phyloP scores from a whole-genome alignment of 1,140 invertebrate genomes.

The Thereuonema tuberculata region DNA sequence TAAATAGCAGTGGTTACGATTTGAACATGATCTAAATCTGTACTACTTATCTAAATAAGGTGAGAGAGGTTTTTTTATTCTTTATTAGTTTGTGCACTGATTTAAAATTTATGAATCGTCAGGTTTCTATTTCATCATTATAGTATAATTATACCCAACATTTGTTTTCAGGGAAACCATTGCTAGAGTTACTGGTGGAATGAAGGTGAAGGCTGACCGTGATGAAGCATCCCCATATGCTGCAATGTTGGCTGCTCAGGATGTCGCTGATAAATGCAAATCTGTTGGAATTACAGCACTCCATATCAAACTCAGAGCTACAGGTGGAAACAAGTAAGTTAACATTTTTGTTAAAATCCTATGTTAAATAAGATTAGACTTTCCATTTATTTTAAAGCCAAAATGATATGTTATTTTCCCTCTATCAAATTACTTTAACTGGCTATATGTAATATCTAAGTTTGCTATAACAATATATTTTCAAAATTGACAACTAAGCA shows the following conservation, averaged over 20 bases:
- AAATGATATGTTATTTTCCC: background rate
- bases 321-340: conserved; percentile 76
- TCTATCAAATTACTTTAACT: background rate
- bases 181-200: conserved; percentile 94
- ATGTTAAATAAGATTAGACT: background rate
- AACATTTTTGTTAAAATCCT: too few relatives aligned
- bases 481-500: too few relatives aligned
- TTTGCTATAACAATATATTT: too few relatives aligned
- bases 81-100: too few relatives aligned
- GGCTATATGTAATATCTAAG: background rate
- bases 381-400: background rate
- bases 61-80: too few relatives aligned
- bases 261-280: conserved; percentile 99
- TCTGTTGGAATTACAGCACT: conserved; percentile 89
- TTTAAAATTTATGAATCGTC: too few relatives aligned
- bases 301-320: conserved; percentile 95
- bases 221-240: conserved; percentile 99
- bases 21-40: too few relatives aligned
- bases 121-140: too few relatives aligned
- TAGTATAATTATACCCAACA: too few relatives aligned
- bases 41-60: too few relatives aligned
- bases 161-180: conserved; percentile 97
- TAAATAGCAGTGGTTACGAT: too few relatives aligned
- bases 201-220: conserved; percentile 99
- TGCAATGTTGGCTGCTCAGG: conserved; percentile 99